Evolutionary conservation across 1,140 invertebrate species (phyloP), one percentile per base, ranked within the genome.

Genomic region (Aphis gossypii): DNA sequence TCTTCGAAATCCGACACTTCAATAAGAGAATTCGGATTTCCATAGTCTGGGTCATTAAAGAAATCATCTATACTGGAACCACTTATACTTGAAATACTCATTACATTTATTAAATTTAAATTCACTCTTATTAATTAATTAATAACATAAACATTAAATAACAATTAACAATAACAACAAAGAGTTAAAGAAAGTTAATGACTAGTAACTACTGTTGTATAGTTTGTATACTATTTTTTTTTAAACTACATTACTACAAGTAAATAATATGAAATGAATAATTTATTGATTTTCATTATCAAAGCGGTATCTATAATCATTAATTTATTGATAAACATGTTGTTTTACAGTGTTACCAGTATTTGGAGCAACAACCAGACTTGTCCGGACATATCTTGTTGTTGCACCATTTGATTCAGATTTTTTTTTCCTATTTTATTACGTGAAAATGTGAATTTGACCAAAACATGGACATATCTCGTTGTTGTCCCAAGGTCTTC

Each of bases 21-120:
- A 60, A 90, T 41, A 25, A 51, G 88, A 20, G 88, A 90, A 90
- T 90, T 90, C 23, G 51, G 88, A 90, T 90, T 90, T 41, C 35
- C 51, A 60, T 90, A 90, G 51, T 90, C 88, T 21, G 88, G 88
- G 25, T 90, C 88, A 60, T 89, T 89, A 89, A 60, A 56, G 35
- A 60, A 56, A 90, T 90, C 51, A 6, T 90, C 88, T 56, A 90
- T 38, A 90, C 88, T 90, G 14, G 35, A 90, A 90, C 51, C 51
- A 90, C 88, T 90, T 90, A 60, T 30, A 90, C 88, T 90, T 56
- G n/a, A 56, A 56, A 90, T 56, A 90, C 51, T 90, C 88, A 90
- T 90, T n/a, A 88, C 14, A 23, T 25, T 60, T 41, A 56, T 30
- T 90, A 14, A 30, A 90, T 56, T 38, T 7, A 56, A 89, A 89